A percentile compares a stretch with the other conserved stretches of the same genome.
Conservation (phyloP, 1,140 invertebrate species). For the Leptestheria dahalacensis region DNA sequence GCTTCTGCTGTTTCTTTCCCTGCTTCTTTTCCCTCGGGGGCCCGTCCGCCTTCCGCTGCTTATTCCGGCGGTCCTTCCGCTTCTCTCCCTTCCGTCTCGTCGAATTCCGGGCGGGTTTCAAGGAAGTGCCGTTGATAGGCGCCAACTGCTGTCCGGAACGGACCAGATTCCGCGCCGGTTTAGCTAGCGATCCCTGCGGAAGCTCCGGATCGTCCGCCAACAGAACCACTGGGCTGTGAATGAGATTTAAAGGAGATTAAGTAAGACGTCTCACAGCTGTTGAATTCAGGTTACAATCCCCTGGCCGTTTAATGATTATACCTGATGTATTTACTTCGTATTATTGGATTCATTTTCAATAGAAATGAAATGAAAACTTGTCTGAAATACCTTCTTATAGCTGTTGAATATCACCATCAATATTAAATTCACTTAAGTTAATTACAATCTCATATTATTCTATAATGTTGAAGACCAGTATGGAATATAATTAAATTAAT, state of each 20-base stretch:
- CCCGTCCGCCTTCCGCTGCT: slow-evolving; percentile 7
- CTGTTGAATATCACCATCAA: too few species aligned
- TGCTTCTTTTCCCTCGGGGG: slow-evolving; percentile 16
- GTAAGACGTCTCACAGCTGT: too few species aligned
- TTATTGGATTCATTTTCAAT: too few species aligned
- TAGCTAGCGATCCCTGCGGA: background rate
- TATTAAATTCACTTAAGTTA: too few species aligned
- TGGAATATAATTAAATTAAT: background rate
- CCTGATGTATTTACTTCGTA: too few species aligned
- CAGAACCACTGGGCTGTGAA: background rate
- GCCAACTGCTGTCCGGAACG: background rate
- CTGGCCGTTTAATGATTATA: too few species aligned
- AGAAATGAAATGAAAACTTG: too few species aligned
- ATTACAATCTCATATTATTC: too few species aligned
- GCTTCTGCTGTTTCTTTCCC: slow-evolving; percentile 19
- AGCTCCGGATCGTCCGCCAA: slow-evolving; percentile 12
- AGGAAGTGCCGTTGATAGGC: background rate
- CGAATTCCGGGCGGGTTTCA: background rate
- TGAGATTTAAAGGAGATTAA: too few species aligned
- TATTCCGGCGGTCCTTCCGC: slow-evolving; percentile 20
- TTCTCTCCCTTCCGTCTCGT: slow-evolving; percentile 21
- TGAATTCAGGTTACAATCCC: too few species aligned
- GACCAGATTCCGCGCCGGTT: slow-evolving; percentile 5
- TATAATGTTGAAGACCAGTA: background rate
- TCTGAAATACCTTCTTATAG: too few species aligned